A percentile compares a stretch with the other conserved stretches of the same genome.
Evolutionary conservation across 2,797 vertebrate species (phyloP).

Genomic region (Chaetodon trifasciatus): DNA sequence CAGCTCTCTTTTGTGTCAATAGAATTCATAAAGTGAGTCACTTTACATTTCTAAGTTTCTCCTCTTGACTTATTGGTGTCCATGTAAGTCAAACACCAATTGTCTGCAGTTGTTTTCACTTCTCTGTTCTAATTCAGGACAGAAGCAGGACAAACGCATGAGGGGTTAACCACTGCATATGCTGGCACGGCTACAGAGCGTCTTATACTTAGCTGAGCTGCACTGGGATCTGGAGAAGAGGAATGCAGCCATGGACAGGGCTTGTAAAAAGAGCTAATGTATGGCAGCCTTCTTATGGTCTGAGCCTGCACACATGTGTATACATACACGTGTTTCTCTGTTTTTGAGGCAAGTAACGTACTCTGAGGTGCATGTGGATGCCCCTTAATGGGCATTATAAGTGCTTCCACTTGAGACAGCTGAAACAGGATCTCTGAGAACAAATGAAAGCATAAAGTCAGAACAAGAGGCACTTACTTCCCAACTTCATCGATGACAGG

Average conservation of each 20-base stretch:
- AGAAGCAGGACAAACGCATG: constrained; percentile 43
- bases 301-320: constrained; percentile 9
- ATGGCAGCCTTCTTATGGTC: constrained; percentile 57
- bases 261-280: constrained; percentile 72
- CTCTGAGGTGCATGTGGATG: constrained; percentile 3
- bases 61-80: not conserved
- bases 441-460: not conserved
- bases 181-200: constrained; percentile 44
- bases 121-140: constrained; percentile 45
- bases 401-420: not conserved
- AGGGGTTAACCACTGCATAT: constrained; percentile 39
- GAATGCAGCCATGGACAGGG: constrained; percentile 65
- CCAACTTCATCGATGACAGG: constrained; percentile 89
- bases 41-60: not conserved
- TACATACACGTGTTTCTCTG: constrained; percentile 31
- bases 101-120: constrained; percentile 39
- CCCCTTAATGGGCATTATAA: constrained; percentile 8
- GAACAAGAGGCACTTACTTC: constrained; percentile 87
- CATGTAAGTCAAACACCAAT: constrained; percentile 8
- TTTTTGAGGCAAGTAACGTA: constrained; percentile 30
- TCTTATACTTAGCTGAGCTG: constrained; percentile 51
- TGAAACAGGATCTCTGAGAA: constrained; percentile 12
- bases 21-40: not conserved
- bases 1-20: not conserved
- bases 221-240: constrained; percentile 52